These are phyloP conservation scores for Himantopus leucocephalus DNA, from an alignment of 2,113 vertebrate genomes.

Conservation along the genomic window DNA sequence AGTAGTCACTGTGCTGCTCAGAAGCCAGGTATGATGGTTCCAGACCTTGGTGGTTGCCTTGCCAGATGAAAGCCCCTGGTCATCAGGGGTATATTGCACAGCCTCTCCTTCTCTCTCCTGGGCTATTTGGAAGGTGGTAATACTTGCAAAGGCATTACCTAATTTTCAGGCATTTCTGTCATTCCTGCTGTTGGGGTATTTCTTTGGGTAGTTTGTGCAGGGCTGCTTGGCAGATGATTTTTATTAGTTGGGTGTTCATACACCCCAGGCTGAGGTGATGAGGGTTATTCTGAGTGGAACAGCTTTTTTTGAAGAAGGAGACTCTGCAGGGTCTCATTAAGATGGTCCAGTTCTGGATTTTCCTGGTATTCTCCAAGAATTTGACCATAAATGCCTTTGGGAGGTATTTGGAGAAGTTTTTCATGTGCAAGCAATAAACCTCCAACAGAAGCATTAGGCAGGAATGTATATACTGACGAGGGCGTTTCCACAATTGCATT, in stretches of 20 bases:
- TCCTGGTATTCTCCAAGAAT: neutral
- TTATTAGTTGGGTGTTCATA: neutral
- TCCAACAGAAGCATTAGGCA: neutral
- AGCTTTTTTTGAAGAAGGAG: neutral
- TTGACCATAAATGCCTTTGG: constrained; percentile 10
- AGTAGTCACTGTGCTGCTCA: neutral
- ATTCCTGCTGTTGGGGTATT: neutral
- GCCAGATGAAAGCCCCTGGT: neutral
- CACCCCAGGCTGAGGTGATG: neutral
- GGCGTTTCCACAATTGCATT: neutral
- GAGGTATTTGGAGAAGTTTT: neutral
- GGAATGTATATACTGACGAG: neutral
- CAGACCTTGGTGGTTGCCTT: neutral
- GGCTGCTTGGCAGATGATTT: neutral
- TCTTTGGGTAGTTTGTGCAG: neutral
- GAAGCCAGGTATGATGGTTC: neutral
- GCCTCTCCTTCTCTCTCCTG: neutral
- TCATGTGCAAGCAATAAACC: neutral
- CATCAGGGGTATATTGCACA: neutral
- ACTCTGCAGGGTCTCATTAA: neutral
- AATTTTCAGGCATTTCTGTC: neutral
- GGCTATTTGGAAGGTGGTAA: neutral
- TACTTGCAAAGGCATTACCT: neutral
- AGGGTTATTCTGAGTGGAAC: neutral
- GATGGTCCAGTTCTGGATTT: neutral